phyloP scores from a whole-genome alignment of 2,113 vertebrate genomes.

The Egretta garzetta region DNA sequence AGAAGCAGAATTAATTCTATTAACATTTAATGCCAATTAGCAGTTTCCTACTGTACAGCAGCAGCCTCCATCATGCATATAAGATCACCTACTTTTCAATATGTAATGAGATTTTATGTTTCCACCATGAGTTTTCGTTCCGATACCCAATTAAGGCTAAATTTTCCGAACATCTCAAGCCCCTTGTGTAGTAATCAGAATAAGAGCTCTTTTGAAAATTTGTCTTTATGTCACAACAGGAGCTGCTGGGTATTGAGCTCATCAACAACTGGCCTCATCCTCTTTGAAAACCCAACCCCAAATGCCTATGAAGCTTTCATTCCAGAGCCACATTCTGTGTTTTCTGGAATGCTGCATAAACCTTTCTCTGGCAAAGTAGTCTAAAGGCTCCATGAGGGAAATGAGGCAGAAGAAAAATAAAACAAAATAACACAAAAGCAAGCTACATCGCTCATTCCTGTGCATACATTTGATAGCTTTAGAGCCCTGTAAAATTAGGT shows the following conservation, averaged over 20 bases:
- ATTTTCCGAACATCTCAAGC: slow-evolving; percentile 8
- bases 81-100: slow-evolving; percentile 38
- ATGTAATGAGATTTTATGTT: slow-evolving; percentile 33
- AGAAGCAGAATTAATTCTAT: slow-evolving; percentile 53
- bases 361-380: not conserved
- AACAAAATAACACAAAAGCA: not conserved
- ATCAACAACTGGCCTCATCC: not conserved
- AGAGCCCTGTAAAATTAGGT: not conserved
- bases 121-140: not conserved
- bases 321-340: not conserved
- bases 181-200: not conserved
- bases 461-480: not conserved
- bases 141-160: slow-evolving; percentile 23
- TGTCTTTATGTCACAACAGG: not conserved
- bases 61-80: not conserved
- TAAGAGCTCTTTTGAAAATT: slow-evolving; percentile 26
- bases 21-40: slow-evolving; percentile 63
- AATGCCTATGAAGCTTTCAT: not conserved
- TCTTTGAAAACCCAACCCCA: not conserved
- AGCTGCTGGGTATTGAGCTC: not conserved
- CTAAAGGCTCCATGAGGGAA: not conserved
- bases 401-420: not conserved
- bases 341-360: not conserved
- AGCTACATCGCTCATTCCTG: not conserved
- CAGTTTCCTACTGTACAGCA: not conserved